These are phyloP conservation scores for Ceyx margarethae DNA, from an alignment of 2,113 vertebrate genomes.

Conservation along the genomic window DNA sequence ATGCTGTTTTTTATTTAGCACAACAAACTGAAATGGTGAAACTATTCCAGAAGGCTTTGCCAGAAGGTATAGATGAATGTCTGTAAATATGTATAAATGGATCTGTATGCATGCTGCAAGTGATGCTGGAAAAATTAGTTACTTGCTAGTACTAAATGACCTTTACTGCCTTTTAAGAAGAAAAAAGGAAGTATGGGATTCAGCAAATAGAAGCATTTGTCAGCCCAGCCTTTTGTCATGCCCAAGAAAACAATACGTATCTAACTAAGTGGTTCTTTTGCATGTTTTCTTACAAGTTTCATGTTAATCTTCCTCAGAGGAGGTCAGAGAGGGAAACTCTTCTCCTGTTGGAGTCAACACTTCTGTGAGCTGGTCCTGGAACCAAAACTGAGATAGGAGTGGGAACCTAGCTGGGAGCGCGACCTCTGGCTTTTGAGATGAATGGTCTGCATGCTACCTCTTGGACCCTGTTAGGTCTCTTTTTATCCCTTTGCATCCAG, in stretches of 20 bases:
- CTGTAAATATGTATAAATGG: background rate
- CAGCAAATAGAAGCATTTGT: background rate
- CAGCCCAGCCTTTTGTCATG: background rate
- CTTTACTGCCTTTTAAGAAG: background rate
- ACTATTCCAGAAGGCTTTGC: background rate
- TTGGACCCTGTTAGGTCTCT: background rate
- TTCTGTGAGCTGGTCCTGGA: background rate
- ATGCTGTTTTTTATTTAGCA: background rate
- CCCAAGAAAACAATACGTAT: background rate
- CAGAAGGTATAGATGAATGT: background rate
- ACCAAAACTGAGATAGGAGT: background rate
- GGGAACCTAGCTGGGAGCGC: background rate
- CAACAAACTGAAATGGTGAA: background rate
- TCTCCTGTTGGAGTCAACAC: background rate
- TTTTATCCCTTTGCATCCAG: background rate
- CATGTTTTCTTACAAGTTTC: background rate
- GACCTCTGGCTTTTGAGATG: background rate
- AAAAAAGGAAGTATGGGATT: background rate
- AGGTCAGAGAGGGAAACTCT: background rate
- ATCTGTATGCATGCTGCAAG: background rate
- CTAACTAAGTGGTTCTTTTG: background rate
- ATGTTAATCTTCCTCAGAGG: background rate
- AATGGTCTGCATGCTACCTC: rapidly evolving
- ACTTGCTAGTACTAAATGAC: background rate
- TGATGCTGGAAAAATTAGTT: background rate